Conservation (phyloP, 2,113 vertebrate genomes). For the Zootoca vivipara region DNA sequence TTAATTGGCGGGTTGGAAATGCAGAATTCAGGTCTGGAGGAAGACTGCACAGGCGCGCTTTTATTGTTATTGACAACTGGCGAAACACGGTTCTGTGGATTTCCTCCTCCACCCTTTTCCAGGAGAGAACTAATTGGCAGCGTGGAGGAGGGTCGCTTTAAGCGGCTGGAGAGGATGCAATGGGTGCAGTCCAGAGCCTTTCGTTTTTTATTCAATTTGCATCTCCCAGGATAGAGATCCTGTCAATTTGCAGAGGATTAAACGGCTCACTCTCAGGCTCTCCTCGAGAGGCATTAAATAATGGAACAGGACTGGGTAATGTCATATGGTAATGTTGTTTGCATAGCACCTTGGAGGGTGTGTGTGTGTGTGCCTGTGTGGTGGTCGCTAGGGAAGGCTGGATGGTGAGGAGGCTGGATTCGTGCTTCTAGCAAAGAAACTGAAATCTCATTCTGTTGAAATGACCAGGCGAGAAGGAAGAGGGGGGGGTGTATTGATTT, state of each 20-base stretch:
- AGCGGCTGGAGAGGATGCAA: accelerated
- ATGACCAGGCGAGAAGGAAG: not conserved
- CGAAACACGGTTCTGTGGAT: slow-evolving; percentile 4
- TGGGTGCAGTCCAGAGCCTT: not conserved
- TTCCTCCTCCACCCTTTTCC: not conserved
- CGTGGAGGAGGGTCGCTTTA: not conserved
- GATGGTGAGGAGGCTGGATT: not conserved
- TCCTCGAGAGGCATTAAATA: slow-evolving; percentile 35
- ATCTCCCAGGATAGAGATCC: not conserved
- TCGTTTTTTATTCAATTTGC: slow-evolving; percentile 43
- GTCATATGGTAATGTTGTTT: slow-evolving; percentile 19
- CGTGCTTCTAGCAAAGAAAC: not conserved
- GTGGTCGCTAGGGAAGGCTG: not conserved
- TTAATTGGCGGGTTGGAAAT: slow-evolving; percentile 68
- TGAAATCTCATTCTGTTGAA: not conserved
- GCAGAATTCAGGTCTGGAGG: slow-evolving; percentile 54
- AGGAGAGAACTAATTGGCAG: not conserved
- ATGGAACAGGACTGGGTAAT: slow-evolving; percentile 24
- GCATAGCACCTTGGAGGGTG: not conserved
- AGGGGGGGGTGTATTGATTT: not conserved
- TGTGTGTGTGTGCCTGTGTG: not conserved
- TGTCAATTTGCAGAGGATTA: slow-evolving; percentile 24
- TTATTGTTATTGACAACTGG: not conserved
- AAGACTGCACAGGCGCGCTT: slow-evolving; percentile 13
- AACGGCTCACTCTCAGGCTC: slow-evolving; percentile 2